Conservation (phyloP, 1,140 invertebrate species). For the Cryptotermes secundus region DNA sequence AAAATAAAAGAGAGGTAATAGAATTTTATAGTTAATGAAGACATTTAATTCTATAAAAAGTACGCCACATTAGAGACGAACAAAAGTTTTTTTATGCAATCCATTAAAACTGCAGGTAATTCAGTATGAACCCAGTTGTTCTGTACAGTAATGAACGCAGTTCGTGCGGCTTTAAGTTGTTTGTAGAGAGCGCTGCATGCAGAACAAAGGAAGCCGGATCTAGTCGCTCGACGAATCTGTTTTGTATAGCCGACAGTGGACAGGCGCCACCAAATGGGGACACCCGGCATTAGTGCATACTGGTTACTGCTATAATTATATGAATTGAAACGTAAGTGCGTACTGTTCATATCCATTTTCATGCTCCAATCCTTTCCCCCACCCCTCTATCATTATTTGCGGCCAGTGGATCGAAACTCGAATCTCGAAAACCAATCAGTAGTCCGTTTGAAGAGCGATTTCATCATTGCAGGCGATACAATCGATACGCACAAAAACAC, state of each 20-base stretch:
- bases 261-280: slow-evolving; percentile 1
- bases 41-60: background rate
- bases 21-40: background rate
- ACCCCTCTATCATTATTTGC: background rate
- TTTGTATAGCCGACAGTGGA: background rate
- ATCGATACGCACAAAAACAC: background rate
- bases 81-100: background rate
- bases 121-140: background rate
- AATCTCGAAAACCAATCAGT: slow-evolving; percentile 12
- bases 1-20: background rate
- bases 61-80: background rate
- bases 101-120: background rate
- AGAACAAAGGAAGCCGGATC: slow-evolving; percentile 8
- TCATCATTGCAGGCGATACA: slow-evolving; percentile 6
- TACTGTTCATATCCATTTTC: background rate
- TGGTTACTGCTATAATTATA: background rate
- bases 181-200: background rate
- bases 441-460: slow-evolving; percentile 14
- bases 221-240: background rate
- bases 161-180: background rate
- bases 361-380: background rate
- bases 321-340: slow-evolving; percentile 4
- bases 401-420: background rate
- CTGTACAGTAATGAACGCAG: background rate
- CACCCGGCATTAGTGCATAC: background rate